Conservation (phyloP, 2,888 invertebrate genomes). For the Protophormia terraenovae region DNA sequence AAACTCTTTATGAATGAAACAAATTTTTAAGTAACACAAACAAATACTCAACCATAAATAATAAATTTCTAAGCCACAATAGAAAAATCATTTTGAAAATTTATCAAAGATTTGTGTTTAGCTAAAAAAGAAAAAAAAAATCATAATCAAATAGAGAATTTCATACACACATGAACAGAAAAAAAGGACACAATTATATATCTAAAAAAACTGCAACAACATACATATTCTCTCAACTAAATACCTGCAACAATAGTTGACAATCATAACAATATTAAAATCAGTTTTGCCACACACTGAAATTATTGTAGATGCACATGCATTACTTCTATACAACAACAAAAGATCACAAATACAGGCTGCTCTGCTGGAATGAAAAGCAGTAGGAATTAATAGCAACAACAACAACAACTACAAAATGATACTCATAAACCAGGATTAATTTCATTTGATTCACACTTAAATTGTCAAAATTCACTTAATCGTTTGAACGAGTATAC, state of each 20-base stretch:
- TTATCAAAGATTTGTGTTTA: conserved; percentile 40
- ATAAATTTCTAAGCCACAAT: conserved; percentile 36
- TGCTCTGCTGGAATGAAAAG: conserved; percentile 64
- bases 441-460: conserved; percentile 81
- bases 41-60: conserved; percentile 11
- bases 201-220: background rate
- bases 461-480: conserved; percentile 73
- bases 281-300: conserved; percentile 42
- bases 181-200: conserved; percentile 37
- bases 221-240: background rate
- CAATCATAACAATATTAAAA: conserved; percentile 55
- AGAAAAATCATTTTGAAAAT: conserved; percentile 47
- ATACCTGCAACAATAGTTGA: conserved; percentile 52
- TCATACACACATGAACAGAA: background rate
- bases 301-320: conserved; percentile 17
- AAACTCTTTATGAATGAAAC: conserved; percentile 50
- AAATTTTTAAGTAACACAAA: conserved; percentile 34
- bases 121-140: background rate
- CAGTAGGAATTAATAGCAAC: conserved; percentile 70
- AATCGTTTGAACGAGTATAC: conserved; percentile 43
- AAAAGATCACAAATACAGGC: no score
- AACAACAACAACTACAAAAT: conserved; percentile 43
- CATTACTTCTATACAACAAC: conserved; percentile 22
- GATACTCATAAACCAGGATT: conserved; percentile 81
- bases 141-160: conserved; percentile 9